These are phyloP conservation scores for Pterobdella sp. DNA, from an alignment of 2,888 invertebrate species.

Conservation along the genomic window DNA sequence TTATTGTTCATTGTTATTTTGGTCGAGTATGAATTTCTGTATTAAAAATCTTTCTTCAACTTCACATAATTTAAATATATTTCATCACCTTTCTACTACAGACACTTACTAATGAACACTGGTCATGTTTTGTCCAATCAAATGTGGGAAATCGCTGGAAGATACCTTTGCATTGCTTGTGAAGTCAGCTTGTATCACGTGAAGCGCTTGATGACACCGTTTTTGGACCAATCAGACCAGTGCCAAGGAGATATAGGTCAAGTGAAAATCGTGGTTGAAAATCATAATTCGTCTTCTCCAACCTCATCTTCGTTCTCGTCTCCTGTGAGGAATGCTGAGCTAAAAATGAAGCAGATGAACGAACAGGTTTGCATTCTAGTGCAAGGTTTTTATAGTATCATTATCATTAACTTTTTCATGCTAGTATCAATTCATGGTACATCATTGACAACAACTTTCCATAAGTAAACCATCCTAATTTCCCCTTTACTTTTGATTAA, in stretches of 20 bases:
- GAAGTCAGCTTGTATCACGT: constrained; percentile 68
- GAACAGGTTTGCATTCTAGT: constrained; percentile 64
- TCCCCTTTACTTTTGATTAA: neutral
- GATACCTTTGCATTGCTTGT: constrained; percentile 73
- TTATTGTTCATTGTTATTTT: no score
- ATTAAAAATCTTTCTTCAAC: neutral
- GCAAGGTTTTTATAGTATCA: neutral
- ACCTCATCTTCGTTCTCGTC: neutral
- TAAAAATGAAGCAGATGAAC: constrained; percentile 75
- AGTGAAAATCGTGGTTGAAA: constrained; percentile 76
- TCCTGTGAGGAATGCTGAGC: constrained; percentile 62
- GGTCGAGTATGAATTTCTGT: no score
- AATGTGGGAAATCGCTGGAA: constrained; percentile 72
- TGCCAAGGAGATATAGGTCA: constrained; percentile 79
- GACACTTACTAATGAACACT: constrained; percentile 64
- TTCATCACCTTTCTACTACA: constrained; percentile 34
- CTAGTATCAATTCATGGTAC: neutral
- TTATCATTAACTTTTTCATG: neutral
- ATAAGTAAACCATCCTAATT: neutral
- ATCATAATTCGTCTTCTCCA: constrained; percentile 60
- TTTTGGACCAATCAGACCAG: constrained; percentile 81
- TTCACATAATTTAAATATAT: neutral
- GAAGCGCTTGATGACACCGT: constrained; percentile 78
- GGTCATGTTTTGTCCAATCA: constrained; percentile 65
- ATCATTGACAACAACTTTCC: neutral